Conservation (phyloP, 2,113 vertebrate genomes). For the Sula dactylatra region DNA sequence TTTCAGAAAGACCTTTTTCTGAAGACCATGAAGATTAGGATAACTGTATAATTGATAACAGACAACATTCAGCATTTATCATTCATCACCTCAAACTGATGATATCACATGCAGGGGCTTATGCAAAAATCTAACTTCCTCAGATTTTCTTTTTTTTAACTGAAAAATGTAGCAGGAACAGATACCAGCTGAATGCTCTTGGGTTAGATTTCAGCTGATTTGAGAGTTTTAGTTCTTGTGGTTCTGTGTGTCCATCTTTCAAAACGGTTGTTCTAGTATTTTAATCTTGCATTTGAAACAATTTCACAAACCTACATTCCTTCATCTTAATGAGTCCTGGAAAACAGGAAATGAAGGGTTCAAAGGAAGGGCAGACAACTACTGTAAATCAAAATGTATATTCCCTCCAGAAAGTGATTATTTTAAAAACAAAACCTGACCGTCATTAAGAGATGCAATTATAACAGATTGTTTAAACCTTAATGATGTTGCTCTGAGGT, state of each 20-base stretch:
- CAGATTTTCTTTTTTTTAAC: neutral
- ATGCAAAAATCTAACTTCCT: neutral
- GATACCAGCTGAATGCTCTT: neutral
- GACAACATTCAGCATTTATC: neutral
- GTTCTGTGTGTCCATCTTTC: neutral
- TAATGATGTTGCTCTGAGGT: conserved; percentile 62
- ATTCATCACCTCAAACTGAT: neutral
- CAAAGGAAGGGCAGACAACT: conserved; percentile 77
- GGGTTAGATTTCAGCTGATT: conserved; percentile 32
- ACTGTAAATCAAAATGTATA: conserved; percentile 82
- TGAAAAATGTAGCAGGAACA: neutral
- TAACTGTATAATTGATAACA: neutral
- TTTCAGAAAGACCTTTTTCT: neutral
- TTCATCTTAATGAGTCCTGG: conserved; percentile 63
- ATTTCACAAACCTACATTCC: conserved; percentile 72
- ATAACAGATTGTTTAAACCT: conserved; percentile 75
- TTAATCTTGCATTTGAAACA: conserved; percentile 27
- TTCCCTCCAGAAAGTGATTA: conserved; percentile 68
- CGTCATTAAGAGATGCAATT: conserved; percentile 80
- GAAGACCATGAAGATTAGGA: neutral
- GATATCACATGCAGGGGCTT: neutral
- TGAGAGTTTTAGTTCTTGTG: neutral
- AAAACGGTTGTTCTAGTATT: neutral
- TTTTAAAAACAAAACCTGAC: conserved; percentile 71
- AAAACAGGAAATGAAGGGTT: conserved; percentile 82